These are phyloP conservation scores for Acheta domesticus DNA, from an alignment of 2,888 invertebrate species.

Conservation along the genomic window DNA sequence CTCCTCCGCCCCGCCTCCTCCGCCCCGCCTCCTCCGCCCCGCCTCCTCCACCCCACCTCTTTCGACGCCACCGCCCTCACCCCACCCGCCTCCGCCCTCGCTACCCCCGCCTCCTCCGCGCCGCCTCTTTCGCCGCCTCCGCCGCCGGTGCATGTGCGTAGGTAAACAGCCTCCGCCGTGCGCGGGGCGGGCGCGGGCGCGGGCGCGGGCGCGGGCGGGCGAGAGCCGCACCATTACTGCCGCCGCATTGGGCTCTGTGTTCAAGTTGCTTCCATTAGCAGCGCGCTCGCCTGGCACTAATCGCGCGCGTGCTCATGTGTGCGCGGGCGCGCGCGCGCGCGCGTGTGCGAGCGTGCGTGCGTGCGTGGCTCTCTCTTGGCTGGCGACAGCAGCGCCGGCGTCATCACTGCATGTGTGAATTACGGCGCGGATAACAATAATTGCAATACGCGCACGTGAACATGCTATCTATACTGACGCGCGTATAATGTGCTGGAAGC, in stretches of 20 bases:
- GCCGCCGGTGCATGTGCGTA: neutral
- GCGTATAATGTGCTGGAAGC: constrained; percentile 9
- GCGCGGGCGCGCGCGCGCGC: neutral
- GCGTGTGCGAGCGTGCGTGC: neutral
- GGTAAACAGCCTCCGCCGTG: neutral
- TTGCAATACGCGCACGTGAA: constrained; percentile 18
- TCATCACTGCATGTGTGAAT: constrained; percentile 7
- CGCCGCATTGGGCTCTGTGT: neutral
- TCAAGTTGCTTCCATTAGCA: constrained; percentile 3
- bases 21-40: too few species aligned
- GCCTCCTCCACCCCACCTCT: too few species aligned
- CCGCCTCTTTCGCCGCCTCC: neutral
- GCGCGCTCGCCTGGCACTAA: constrained; percentile 7
- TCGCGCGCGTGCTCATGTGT: neutral
- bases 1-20: too few species aligned
- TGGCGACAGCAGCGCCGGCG: constrained; percentile 1
- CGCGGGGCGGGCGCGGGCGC: neutral
- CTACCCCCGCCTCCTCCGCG: neutral
- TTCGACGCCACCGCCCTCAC: too few species aligned
- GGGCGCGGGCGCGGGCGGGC: neutral
- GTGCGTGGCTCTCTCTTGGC: constrained; percentile 18
- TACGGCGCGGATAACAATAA: constrained; percentile 18
- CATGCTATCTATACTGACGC: constrained; percentile 10
- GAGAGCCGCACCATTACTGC: neutral
- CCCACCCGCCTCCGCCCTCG: neutral